Conservation (phyloP, 2,113 vertebrate species). For the Archilochus colubris region DNA sequence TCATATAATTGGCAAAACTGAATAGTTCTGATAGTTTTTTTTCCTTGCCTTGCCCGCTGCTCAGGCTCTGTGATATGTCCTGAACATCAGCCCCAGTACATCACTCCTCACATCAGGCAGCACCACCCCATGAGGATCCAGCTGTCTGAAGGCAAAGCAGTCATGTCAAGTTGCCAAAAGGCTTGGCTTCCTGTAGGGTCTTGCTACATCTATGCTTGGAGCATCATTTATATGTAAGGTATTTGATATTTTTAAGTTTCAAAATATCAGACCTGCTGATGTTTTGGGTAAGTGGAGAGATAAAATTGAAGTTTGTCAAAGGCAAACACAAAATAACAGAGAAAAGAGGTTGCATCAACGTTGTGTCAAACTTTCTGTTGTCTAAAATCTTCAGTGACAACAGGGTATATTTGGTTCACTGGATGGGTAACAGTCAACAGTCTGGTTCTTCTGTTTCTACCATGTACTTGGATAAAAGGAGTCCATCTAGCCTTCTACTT, state of each 20-base stretch:
- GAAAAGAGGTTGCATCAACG: background rate
- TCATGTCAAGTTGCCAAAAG: background rate
- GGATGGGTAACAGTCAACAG: background rate
- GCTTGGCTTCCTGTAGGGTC: background rate
- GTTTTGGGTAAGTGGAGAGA: background rate
- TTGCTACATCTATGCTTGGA: background rate
- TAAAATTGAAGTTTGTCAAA: background rate
- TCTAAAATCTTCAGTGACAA: background rate
- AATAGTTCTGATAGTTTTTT: background rate
- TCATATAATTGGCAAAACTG: background rate
- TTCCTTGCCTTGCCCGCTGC: background rate
- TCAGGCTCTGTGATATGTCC: background rate
- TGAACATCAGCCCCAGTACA: background rate
- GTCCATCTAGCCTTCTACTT: fast-evolving
- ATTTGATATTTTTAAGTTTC: background rate
- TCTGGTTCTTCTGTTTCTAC: background rate
- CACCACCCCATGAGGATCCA: background rate
- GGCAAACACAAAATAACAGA: background rate
- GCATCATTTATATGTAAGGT: background rate
- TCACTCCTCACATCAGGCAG: background rate
- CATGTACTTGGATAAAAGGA: background rate
- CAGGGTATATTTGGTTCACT: background rate
- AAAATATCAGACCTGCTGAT: background rate
- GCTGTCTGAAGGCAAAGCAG: background rate
- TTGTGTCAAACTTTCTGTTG: background rate